phyloP scores from a whole-genome alignment of 30 jellyfish, hydroid and myxozoan species.

The Aurelia sp. region DNA sequence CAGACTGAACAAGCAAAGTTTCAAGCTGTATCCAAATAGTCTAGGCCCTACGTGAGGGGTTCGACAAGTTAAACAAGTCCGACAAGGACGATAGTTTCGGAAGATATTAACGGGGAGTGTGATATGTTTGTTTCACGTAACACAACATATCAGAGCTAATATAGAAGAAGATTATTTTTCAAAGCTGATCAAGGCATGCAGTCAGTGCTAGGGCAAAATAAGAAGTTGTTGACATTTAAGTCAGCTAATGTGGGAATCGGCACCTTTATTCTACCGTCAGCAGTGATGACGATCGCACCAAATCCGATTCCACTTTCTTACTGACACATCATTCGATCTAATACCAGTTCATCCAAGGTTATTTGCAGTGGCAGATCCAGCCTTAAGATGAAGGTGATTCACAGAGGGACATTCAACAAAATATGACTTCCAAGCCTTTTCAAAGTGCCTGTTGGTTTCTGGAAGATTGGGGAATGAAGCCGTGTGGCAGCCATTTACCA shows the following conservation, averaged over 20 bases:
- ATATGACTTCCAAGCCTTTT: too few species aligned
- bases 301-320: not conserved
- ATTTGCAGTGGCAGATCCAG: not conserved
- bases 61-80: too few species aligned
- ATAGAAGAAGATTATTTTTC: slow-evolving; percentile 5
- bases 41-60: too few species aligned
- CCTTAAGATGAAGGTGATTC: too few species aligned
- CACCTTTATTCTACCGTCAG: slow-evolving; percentile 14
- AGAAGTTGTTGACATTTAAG: slow-evolving; percentile 24
- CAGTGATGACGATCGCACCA: not conserved
- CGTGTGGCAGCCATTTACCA: too few species aligned
- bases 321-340: slow-evolving; percentile 15
- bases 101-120: too few species aligned
- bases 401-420: too few species aligned
- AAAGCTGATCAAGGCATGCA: slow-evolving; percentile 2
- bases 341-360: slow-evolving; percentile 14
- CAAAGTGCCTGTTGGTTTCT: too few species aligned
- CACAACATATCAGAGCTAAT: not conserved
- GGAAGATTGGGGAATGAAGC: too few species aligned
- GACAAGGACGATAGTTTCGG: too few species aligned
- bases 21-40: too few species aligned
- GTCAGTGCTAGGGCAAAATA: slow-evolving; percentile 13
- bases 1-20: too few species aligned
- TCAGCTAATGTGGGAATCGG: slow-evolving; percentile 44
- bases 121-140: not conserved